These are phyloP conservation scores for Holothuria leucospilota DNA, from an alignment of 53 echinoderm and acorn worm genomes.

Conservation along the genomic window DNA sequence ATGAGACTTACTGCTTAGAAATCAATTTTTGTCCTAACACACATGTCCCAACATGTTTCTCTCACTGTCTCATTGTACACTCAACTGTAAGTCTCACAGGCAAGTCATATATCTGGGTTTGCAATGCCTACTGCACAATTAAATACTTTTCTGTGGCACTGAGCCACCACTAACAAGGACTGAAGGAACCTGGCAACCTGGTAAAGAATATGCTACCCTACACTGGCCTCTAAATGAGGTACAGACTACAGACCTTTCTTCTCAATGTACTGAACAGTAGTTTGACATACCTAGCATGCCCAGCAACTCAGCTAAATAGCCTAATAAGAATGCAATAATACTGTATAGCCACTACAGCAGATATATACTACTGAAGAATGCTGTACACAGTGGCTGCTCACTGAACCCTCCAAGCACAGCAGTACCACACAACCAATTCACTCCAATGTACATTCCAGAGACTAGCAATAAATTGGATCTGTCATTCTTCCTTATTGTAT, in stretches of 20 bases:
- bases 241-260: slow-evolving; percentile 1
- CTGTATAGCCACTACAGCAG: neutral
- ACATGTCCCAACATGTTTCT: too few relatives aligned
- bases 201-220: too few relatives aligned
- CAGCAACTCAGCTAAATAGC: neutral
- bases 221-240: too few relatives aligned
- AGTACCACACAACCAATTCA: neutral
- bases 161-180: too few relatives aligned
- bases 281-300: slow-evolving; percentile 27
- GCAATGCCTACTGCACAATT: too few relatives aligned
- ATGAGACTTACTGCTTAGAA: too few relatives aligned
- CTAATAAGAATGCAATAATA: slow-evolving; percentile 10
- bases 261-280: neutral
- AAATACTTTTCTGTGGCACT: too few relatives aligned
- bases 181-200: too few relatives aligned
- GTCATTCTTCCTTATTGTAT: slow-evolving; percentile 36
- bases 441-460: slow-evolving; percentile 30
- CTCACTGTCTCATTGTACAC: too few relatives aligned
- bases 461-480: slow-evolving; percentile 32
- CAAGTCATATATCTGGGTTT: too few relatives aligned
- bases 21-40: too few relatives aligned
- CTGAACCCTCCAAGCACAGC: neutral
- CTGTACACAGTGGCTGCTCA: neutral
- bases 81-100: too few relatives aligned
- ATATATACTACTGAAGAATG: neutral